Conservation (phyloP, 2,888 invertebrate species). For the Anthophora plumipes region DNA sequence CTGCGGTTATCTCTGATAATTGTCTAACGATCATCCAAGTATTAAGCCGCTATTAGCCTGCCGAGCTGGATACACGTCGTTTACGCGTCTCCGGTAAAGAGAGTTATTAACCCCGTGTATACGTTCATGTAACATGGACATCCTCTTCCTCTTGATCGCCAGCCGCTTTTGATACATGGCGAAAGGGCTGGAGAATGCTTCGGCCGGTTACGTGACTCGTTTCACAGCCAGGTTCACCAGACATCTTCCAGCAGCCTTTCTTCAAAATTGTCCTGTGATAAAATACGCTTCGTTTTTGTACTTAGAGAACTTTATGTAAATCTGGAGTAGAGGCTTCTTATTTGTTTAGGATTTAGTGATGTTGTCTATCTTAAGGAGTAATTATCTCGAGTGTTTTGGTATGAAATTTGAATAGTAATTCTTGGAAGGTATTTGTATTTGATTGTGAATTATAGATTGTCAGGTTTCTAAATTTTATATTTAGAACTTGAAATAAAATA, state of each 20-base stretch:
- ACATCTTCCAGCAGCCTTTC: not conserved
- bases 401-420: not conserved
- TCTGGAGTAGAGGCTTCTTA: not conserved
- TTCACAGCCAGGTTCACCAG: not conserved
- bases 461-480: not conserved
- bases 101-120: conserved; percentile 31
- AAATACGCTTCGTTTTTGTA: not conserved
- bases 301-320: not conserved
- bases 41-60: conserved; percentile 38
- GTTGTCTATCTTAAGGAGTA: not conserved
- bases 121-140: not conserved
- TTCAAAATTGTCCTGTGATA: not conserved
- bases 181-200: not conserved
- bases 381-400: not conserved
- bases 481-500: not conserved
- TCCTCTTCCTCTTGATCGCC: conserved; percentile 1
- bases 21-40: conserved; percentile 29
- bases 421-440: not conserved
- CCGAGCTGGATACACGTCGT: conserved; percentile 20
- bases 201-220: conserved; percentile 27
- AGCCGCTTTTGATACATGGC: not conserved
- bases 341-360: not conserved
- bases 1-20: conserved; percentile 36
- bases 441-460: no score
- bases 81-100: conserved; percentile 31